These are phyloP conservation scores for Drosophila murphyi DNA, from an alignment of 1,140 invertebrate species.

Conservation along the genomic window DNA sequence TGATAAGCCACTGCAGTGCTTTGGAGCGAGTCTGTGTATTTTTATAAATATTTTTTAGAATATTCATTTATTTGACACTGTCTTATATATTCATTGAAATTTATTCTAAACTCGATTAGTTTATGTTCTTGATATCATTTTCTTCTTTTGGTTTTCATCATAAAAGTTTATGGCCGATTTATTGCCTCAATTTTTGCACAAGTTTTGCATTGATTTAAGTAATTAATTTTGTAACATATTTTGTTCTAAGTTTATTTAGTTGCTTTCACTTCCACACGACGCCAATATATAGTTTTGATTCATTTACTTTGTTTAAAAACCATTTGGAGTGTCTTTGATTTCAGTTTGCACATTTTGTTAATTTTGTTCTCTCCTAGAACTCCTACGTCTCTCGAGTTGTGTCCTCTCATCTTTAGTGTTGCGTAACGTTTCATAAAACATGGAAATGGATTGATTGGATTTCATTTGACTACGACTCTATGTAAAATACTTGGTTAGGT, in stretches of 20 bases:
- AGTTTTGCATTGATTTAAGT: slow-evolving; percentile 44
- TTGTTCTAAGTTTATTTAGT: slow-evolving; percentile 66
- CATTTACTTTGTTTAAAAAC: slow-evolving; percentile 57
- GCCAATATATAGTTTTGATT: slow-evolving; percentile 32
- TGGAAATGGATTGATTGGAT: slow-evolving; percentile 58
- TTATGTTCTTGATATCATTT: slow-evolving; percentile 37
- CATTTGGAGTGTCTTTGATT: slow-evolving; percentile 74
- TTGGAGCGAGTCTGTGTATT: not conserved
- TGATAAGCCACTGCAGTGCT: slow-evolving; percentile 3
- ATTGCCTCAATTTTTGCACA: slow-evolving; percentile 8
- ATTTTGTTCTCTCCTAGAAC: not conserved
- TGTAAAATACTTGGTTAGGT: slow-evolving; percentile 73
- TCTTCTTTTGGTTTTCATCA: slow-evolving; percentile 11
- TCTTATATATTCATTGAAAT: slow-evolving; percentile 28
- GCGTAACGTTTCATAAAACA: slow-evolving; percentile 64
- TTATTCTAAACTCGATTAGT: slow-evolving; percentile 50
- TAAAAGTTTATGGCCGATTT: slow-evolving; percentile 33
- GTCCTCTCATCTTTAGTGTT: slow-evolving; percentile 53
- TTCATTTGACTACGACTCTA: slow-evolving; percentile 59
- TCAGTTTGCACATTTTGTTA: slow-evolving; percentile 73
- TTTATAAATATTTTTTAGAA: slow-evolving; percentile 38
- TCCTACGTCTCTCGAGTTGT: not conserved
- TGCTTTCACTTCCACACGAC: slow-evolving; percentile 11
- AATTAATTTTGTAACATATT: slow-evolving; percentile 66
- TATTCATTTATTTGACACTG: slow-evolving; percentile 22